Base-by-base conservation (phyloP, 2,797 vertebrate genomes). In the Menidia menidia region DNA sequence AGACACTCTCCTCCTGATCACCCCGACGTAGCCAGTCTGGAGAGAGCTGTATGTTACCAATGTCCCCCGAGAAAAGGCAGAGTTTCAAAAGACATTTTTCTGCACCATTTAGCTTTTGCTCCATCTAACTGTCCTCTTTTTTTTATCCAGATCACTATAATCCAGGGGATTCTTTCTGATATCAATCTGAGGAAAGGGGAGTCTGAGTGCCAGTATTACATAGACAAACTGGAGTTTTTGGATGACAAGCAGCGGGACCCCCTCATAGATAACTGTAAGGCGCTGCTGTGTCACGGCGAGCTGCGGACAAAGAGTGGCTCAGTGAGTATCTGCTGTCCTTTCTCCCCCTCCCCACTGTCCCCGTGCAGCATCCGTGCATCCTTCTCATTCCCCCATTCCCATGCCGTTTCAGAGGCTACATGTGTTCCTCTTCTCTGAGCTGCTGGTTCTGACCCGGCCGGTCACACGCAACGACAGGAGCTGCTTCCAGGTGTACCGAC, bases 151-250 rank as follows among this genome's bases (percentile, higher is more conserved):
- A 93, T 99, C 19, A 68, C 91, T 42, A 97, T 99, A 78, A 98
- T 99, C 84, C 98, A 99, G 85, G 96, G 94, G 4, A 96, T 99
- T 50, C 94, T 99, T 33, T 94, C 96, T 1, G 97, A 99, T 71
- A 99, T 99, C 90, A 97, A 99, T 87, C 56, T 96, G 87, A 97
- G 96, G 88, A 99, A 99, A 86, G 98, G 98, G 0, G 97, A 99
- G 72, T 97, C 96, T 0, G 98, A 99, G 84, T 99, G 98, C 75
- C 97, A 97, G 50, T 99, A 98, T 86, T 99, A 98, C 80, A 95
- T 97, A 0, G 94, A 98, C 84, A 98, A 98, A 80, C 91, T 99
- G 88, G 98, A 98, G 44, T 99, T 96, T 74, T 92, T 98, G 81
- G 96, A 98, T 14, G 97, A 98, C 33, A 95, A 95, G 83, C 98